Percentiles rank a stretch among this genome's conserved stretches.
phyloP scores from a whole-genome alignment of 2,797 vertebrate genomes.

The Mus minutoides region DNA sequence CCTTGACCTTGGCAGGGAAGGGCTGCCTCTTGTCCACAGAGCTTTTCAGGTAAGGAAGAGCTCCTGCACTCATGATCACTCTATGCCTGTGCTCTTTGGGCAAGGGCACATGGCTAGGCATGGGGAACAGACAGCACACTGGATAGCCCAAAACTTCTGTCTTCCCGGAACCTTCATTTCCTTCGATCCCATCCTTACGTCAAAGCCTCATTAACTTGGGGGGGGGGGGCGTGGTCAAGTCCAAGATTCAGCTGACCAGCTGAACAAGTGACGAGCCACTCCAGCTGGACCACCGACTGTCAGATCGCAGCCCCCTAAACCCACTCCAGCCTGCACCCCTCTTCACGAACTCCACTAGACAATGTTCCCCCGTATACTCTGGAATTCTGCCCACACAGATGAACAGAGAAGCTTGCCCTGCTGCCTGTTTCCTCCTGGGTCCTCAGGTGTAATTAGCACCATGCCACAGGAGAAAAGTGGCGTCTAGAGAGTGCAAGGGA shows the following conservation, averaged over 20 bases:
- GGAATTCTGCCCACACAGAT: neutral
- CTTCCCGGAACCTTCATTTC: neutral
- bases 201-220: neutral
- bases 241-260: neutral
- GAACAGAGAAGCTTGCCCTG: neutral
- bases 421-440: neutral
- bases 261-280: rapidly evolving
- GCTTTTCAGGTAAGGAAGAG: neutral
- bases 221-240: neutral
- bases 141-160: rapidly evolving
- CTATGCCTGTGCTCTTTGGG: neutral
- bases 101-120: too few relatives aligned
- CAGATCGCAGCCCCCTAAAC: neutral
- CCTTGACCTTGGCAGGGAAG: neutral
- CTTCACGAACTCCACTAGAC: neutral
- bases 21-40: neutral
- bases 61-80: neutral
- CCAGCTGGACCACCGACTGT: neutral
- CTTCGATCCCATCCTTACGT: neutral
- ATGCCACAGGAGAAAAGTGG: neutral
- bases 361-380: neutral
- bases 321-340: too few relatives aligned
- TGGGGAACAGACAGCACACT: rapidly evolving
- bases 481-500: neutral
- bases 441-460: neutral